Percentiles rank a stretch among this genome's conserved stretches.
Evolutionary conservation across 2,888 invertebrate genomes (phyloP).

Genomic region (Sphinx pinastri): DNA sequence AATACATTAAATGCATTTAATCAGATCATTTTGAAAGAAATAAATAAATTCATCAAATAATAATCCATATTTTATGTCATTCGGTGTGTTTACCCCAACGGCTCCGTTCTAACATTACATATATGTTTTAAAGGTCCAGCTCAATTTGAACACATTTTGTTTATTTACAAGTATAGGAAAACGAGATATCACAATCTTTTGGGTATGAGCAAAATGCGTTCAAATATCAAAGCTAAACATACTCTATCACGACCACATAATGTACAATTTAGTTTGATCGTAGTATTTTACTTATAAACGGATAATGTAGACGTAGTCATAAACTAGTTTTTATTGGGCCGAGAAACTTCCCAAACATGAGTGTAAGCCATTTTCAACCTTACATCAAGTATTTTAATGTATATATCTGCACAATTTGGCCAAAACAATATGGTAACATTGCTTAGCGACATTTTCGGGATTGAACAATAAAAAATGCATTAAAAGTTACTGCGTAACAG

Average conservation of each 20-base stretch:
- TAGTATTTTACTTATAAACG: neutral
- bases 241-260: neutral
- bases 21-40: slow-evolving; percentile 2
- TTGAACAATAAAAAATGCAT: neutral
- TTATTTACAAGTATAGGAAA: slow-evolving; percentile 16
- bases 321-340: neutral
- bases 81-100: neutral
- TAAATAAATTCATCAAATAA: too few species aligned
- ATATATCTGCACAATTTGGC: too few species aligned
- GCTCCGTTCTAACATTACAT: neutral
- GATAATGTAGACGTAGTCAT: neutral
- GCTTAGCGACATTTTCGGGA: too few species aligned
- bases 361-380: too few species aligned
- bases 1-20: neutral
- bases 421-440: too few species aligned
- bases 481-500: neutral
- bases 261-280: slow-evolving; percentile 5
- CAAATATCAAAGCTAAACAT: neutral
- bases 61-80: neutral
- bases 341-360: neutral
- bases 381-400: too few species aligned
- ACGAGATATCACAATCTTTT: slow-evolving; percentile 16
- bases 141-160: slow-evolving; percentile 8
- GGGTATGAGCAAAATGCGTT: slow-evolving; percentile 20
- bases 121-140: neutral